Evolutionary conservation across 2,113 vertebrate genomes (phyloP).

Genomic region (Barbus barbus): DNA sequence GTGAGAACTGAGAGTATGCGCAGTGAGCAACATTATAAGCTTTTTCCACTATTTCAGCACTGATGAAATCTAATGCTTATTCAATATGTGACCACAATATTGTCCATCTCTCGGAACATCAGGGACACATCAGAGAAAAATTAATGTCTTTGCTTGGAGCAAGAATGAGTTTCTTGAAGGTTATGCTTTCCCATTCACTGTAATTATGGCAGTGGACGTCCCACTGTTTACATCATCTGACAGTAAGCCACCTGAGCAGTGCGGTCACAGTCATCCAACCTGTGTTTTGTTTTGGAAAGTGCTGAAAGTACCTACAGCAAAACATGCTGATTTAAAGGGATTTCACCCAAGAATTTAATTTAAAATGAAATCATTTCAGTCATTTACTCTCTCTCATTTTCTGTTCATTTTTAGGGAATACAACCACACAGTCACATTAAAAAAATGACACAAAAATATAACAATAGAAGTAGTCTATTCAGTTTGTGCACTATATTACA

Average conservation of each 20-base stretch:
- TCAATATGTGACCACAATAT: constrained; percentile 50
- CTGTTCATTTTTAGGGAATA: background rate
- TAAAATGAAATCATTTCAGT: background rate
- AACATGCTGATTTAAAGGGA: background rate
- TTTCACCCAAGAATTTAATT: background rate
- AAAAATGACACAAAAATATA: background rate
- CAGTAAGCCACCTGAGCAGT: background rate
- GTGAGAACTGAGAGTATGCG: background rate
- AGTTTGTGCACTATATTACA: no score
- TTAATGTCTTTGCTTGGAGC: constrained; percentile 27
- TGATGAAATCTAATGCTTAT: constrained; percentile 65
- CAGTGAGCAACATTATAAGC: constrained; percentile 50
- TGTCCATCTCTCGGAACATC: constrained; percentile 49
- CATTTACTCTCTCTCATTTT: background rate
- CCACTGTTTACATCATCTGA: constrained; percentile 57
- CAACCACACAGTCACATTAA: background rate
- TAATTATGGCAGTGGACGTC: constrained; percentile 74
- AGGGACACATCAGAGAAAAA: background rate
- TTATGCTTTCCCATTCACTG: constrained; percentile 66
- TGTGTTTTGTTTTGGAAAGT: background rate
- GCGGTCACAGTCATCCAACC: background rate
- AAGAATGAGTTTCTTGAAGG: constrained; percentile 25
- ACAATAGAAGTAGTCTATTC: background rate
- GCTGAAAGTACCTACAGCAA: background rate
- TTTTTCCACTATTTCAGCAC: constrained; percentile 67